phyloP scores from a whole-genome alignment of 2,113 vertebrate species.

The Sakesphorus luctuosus region DNA sequence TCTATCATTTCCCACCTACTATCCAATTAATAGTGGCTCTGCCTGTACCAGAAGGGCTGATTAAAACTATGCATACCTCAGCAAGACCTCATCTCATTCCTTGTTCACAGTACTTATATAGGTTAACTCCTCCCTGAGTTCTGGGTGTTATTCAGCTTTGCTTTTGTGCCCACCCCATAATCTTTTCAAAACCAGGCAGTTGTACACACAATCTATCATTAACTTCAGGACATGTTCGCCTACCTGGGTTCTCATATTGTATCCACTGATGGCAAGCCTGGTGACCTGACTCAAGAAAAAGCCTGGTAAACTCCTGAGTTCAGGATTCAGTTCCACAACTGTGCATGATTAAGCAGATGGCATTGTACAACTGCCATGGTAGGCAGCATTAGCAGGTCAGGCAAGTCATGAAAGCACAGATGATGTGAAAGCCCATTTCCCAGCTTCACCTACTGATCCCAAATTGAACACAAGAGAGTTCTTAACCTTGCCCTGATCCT shows the following conservation, averaged over 20 bases:
- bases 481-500: not conserved
- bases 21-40: conserved; percentile 39
- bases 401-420: not conserved
- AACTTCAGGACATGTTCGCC: not conserved
- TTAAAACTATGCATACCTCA: not conserved
- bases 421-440: not conserved
- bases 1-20: conserved; percentile 39
- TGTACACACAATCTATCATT: not conserved
- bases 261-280: not conserved
- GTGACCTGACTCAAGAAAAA: not conserved
- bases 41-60: not conserved
- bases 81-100: not conserved
- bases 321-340: not conserved
- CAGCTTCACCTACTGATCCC: not conserved
- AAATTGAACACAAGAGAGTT: not conserved
- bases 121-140: not conserved
- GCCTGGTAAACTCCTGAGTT: not conserved
- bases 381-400: not conserved
- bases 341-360: rapidly evolving
- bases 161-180: not conserved
- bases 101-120: not conserved
- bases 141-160: not conserved
- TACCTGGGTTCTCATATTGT: not conserved
- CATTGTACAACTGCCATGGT: not conserved
- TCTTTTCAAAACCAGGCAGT: not conserved